Evolutionary conservation across 2,797 vertebrate genomes (phyloP), one percentile per base, ranked within the genome.

Genomic region (Acrossocheilus wenchowensis): DNA sequence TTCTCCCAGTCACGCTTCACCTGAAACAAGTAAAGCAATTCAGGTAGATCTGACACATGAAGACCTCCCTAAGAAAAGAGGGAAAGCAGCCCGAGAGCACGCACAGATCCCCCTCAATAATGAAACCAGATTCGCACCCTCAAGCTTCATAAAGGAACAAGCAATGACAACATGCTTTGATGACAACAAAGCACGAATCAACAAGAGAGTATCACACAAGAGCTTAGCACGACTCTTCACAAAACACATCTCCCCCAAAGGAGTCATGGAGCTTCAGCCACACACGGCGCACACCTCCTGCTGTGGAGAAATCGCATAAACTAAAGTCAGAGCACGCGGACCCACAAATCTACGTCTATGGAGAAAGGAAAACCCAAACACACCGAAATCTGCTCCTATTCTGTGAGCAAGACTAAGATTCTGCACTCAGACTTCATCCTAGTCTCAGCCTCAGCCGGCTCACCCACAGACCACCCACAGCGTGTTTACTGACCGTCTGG

Each of bases 211-310:
- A 78, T 69, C 62, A 80, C 71, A 74, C 36, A 48, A 79, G 50
- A 85, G 77, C 68, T 85, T 73, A 48, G 74, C 82, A 85, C 4
- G 66, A 57, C 41, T 19, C 68, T 85, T 12, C 68, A 80, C 50
- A 71, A 85, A 85, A 85, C 26, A 26, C 66, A 71, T 62, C 41
- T 80, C 8, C 21, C 84, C 66, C 39, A 72, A n/a, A 85, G 84
- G 66, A 85, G 84, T 72, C 36, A 23, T 80, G 68, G 68, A 23
- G 66, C 41, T 57, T 85, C 48, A 21, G 64, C 54, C 78, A 80
- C 69, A 86, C 41, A 86, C 34, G 21, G 4, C 6, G 9, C 54
- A 50, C 5, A 21, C 64, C 50, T 85, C 64, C 75, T 71, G 39
- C 64, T 57, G 50, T 1, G 43, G 77, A 64, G 54, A 80, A 81